These are phyloP conservation scores for Podargus strigoides DNA, from an alignment of 2,797 vertebrate genomes.

Conservation along the genomic window DNA sequence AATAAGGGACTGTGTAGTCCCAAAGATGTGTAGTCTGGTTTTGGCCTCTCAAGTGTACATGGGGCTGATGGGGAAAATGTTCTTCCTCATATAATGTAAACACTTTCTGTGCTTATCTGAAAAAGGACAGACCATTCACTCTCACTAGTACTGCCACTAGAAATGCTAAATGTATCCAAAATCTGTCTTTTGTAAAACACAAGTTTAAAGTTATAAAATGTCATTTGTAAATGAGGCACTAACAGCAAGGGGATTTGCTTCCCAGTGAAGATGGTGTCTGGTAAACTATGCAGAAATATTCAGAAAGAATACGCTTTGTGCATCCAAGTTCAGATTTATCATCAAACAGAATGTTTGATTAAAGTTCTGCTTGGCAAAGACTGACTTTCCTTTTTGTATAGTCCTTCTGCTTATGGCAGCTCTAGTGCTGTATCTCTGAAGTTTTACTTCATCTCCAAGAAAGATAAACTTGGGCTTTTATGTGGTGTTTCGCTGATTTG, in stretches of 20 bases:
- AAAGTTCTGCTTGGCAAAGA: constrained; percentile 2
- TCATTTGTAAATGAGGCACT: background rate
- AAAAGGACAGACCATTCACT: background rate
- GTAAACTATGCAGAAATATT: background rate
- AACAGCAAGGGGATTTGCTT: background rate
- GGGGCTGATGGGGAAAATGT: background rate
- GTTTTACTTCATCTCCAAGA: background rate
- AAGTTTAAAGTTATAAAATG: background rate
- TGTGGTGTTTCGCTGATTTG: constrained; percentile 59
- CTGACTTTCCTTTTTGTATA: constrained; percentile 2
- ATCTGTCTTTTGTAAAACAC: background rate
- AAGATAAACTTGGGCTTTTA: constrained; percentile 59
- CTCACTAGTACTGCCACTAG: background rate
- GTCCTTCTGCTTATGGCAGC: background rate
- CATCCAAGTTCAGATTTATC: background rate
- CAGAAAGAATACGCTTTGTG: background rate
- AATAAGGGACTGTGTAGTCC: background rate
- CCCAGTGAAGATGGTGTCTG: background rate
- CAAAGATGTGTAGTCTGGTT: background rate
- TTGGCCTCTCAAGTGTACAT: background rate
- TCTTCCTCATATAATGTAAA: background rate
- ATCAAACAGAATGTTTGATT: background rate
- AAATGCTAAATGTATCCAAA: background rate
- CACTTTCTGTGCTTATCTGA: background rate
- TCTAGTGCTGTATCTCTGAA: background rate